phyloP scores from a whole-genome alignment of 2,113 vertebrate genomes.

The Benitochromis conjunctus region DNA sequence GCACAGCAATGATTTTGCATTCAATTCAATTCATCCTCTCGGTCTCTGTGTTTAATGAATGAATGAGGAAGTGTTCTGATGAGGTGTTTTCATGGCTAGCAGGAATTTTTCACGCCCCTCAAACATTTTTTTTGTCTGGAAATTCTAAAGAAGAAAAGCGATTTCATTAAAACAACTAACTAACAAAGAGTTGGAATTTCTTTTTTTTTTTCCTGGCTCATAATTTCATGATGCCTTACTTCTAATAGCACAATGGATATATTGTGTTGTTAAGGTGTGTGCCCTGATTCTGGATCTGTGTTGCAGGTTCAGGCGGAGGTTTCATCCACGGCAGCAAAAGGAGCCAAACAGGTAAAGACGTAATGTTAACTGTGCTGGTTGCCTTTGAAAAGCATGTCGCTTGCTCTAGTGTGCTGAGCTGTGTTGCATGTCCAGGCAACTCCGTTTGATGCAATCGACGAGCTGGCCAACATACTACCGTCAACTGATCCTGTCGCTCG shows the following conservation, averaged over 20 bases:
- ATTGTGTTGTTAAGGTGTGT: background rate
- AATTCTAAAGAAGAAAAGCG: background rate
- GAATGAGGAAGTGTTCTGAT: background rate
- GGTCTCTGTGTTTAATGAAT: background rate
- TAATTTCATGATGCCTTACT: background rate
- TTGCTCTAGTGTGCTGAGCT: constrained; percentile 28
- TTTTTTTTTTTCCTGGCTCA: background rate
- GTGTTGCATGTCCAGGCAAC: constrained; percentile 56
- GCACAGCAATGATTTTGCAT: background rate
- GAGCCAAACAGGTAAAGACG: constrained; percentile 53
- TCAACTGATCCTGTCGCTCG: constrained; percentile 22
- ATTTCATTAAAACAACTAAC: background rate
- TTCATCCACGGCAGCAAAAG: constrained; percentile 18
- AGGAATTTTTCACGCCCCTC: background rate
- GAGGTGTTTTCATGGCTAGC: background rate
- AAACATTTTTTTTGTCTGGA: background rate
- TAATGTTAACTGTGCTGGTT: background rate
- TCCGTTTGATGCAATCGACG: constrained; percentile 61
- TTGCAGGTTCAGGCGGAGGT: constrained; percentile 69
- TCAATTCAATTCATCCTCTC: background rate
- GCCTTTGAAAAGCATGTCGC: constrained; percentile 16
- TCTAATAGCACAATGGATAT: background rate
- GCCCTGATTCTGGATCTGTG: constrained; percentile 14
- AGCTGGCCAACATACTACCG: constrained; percentile 63
- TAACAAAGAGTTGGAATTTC: background rate